Conservation (phyloP, 2,888 invertebrate species). For the Cosmopolites sordidus region DNA sequence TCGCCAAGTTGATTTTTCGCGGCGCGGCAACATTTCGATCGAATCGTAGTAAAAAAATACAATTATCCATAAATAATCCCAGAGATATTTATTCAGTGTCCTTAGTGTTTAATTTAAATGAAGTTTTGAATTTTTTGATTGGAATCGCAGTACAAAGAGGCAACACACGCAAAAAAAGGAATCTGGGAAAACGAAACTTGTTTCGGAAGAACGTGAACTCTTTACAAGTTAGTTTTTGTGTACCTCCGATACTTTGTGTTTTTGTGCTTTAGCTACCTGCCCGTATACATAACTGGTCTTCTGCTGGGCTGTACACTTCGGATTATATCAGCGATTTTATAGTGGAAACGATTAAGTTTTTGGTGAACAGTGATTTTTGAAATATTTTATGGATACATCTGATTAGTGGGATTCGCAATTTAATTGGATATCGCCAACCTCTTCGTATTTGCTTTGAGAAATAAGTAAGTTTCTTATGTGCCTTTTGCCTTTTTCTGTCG, state of each 20-base stretch:
- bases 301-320: slow-evolving; percentile 11
- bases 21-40: neutral
- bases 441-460: slow-evolving; percentile 3
- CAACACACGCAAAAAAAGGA: too few relatives aligned
- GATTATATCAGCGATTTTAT: slow-evolving; percentile 15
- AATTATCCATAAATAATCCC: too few relatives aligned
- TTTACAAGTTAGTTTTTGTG: slow-evolving; percentile 24
- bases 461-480: slow-evolving; percentile 5
- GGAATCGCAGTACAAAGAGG: too few relatives aligned
- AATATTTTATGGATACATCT: slow-evolving; percentile 9
- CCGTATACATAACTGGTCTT: slow-evolving; percentile 16
- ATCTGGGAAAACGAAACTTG: too few relatives aligned
- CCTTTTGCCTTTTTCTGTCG: neutral
- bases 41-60: too few relatives aligned
- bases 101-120: too few relatives aligned
- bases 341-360: slow-evolving; percentile 10
- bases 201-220: slow-evolving; percentile 5
- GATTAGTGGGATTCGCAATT: slow-evolving; percentile 2
- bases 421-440: slow-evolving; percentile 10
- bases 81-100: too few relatives aligned
- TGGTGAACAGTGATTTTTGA: slow-evolving; percentile 15
- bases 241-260: slow-evolving; percentile 23
- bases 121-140: too few relatives aligned
- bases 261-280: slow-evolving; percentile 21
- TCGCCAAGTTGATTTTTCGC: slow-evolving; percentile 8